Conservation (phyloP, 2,113 vertebrate genomes). For the Lophochroa leadbeateri region DNA sequence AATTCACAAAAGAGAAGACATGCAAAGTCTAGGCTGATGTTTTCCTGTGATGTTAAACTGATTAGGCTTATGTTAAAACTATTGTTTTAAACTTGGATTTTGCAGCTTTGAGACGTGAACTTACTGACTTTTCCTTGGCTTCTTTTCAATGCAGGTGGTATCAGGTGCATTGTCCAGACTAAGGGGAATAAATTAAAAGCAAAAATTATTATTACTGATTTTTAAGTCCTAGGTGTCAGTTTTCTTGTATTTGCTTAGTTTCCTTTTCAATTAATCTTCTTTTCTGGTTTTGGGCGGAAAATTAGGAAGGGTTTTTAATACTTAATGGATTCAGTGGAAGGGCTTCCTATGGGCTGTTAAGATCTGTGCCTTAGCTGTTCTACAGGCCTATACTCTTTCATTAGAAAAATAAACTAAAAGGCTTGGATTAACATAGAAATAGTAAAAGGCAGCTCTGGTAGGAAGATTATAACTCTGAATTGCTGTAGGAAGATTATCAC, state of each 20-base stretch:
- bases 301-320: accelerated
- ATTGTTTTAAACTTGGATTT: background rate
- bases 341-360: background rate
- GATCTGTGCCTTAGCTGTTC: background rate
- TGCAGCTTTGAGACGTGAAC: background rate
- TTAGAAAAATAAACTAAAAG: background rate
- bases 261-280: background rate
- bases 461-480: slow-evolving; percentile 27
- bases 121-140: background rate
- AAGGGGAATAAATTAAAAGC: background rate
- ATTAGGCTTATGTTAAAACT: background rate
- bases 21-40: background rate
- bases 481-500: background rate
- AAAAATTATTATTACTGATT: background rate
- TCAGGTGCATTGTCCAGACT: background rate
- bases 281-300: background rate
- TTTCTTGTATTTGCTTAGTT: background rate
- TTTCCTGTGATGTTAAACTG: background rate
- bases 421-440: background rate
- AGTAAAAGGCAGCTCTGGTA: background rate
- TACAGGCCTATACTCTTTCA: background rate
- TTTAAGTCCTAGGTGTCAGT: background rate
- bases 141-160: background rate
- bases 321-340: background rate
- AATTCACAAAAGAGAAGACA: background rate